phyloP scores from a whole-genome alignment of 1,140 invertebrate species.

The Belonocnema kinseyi region DNA sequence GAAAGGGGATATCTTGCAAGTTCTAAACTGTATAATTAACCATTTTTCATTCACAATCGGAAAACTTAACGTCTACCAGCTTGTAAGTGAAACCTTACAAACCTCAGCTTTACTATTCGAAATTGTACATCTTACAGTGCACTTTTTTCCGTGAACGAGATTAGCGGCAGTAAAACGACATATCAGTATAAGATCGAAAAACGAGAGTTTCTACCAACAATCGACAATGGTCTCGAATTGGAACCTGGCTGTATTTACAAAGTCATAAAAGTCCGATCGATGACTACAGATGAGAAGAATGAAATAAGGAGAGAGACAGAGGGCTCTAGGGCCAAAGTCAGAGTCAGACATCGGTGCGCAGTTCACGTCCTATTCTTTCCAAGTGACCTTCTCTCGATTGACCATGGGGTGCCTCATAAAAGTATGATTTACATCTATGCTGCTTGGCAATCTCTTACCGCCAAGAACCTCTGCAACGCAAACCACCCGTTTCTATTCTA shows the following conservation, averaged over 20 bases:
- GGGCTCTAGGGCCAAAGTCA: not conserved
- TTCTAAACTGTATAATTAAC: no score
- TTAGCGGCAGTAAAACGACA: no score
- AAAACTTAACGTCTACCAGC: no score
- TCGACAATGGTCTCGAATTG: not conserved
- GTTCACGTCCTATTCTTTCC: slow-evolving; percentile 50
- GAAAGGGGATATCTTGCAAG: no score
- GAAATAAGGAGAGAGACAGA: not conserved
- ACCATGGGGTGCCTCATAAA: slow-evolving; percentile 66
- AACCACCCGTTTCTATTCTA: not conserved
- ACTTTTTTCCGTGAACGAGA: no score
- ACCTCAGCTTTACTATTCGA: no score
- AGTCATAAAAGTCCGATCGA: slow-evolving; percentile 61
- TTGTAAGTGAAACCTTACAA: no score
- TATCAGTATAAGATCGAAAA: not conserved
- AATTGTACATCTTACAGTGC: no score
- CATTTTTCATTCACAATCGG: no score
- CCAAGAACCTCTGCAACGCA: not conserved
- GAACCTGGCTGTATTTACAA: slow-evolving; percentile 56
- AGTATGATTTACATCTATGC: slow-evolving; percentile 65
- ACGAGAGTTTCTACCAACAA: not conserved
- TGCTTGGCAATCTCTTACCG: slow-evolving; percentile 47
- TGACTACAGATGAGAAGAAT: slow-evolving; percentile 36
- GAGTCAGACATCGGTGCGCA: slow-evolving; percentile 46
- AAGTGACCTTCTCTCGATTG: slow-evolving; percentile 54